Conservation (phyloP, 2,113 vertebrate genomes). For the Eubucco bourcierii region DNA sequence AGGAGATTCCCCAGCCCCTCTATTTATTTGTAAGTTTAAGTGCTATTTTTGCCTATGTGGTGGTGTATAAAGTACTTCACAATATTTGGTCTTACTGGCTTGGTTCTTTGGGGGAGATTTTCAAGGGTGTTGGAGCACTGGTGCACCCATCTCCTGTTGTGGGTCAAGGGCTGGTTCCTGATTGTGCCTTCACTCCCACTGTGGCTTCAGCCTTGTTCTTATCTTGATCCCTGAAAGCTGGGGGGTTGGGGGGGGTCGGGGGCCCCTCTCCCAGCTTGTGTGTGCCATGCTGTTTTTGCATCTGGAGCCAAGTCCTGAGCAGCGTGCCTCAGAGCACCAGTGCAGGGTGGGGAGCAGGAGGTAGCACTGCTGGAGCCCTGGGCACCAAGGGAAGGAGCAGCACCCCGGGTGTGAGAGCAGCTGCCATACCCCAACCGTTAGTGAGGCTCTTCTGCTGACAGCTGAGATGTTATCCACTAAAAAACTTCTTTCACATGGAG, state of each 20-base stretch:
- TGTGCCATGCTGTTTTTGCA: background rate
- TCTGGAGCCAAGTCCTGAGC: background rate
- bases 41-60: slow-evolving; percentile 43
- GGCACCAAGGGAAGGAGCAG: fast-evolving
- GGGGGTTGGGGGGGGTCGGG: too few species aligned
- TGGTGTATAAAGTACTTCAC: slow-evolving; percentile 27
- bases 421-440: background rate
- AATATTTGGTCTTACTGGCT: background rate
- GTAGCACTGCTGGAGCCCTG: background rate
- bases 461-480: background rate
- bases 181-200: slow-evolving; percentile 43
- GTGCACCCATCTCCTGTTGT: background rate
- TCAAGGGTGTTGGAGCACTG: background rate
- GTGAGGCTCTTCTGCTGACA: slow-evolving; percentile 25
- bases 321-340: fast-evolving
- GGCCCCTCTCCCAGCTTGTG: background rate
- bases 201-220: background rate
- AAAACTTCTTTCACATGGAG: background rate
- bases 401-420: background rate
- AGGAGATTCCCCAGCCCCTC: slow-evolving; percentile 9
- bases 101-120: background rate
- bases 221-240: fast-evolving
- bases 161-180: background rate
- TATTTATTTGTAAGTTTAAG: slow-evolving; percentile 66
- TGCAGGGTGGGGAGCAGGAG: background rate